These are phyloP conservation scores for Micronycteris hirsuta DNA, from an alignment of 2,113 vertebrate species.

Conservation along the genomic window DNA sequence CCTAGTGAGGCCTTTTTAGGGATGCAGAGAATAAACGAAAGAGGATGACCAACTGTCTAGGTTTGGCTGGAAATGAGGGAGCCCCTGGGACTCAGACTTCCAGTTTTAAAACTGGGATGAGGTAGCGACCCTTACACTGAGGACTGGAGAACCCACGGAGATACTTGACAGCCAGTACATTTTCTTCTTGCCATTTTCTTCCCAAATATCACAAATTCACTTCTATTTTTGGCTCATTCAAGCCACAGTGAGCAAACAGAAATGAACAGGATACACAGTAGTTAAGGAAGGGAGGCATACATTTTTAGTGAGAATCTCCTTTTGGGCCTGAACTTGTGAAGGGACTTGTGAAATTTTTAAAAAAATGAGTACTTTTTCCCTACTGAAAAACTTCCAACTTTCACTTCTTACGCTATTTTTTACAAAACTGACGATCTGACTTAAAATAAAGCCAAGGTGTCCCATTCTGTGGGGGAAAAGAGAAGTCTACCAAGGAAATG, in stretches of 20 bases:
- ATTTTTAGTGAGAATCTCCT: constrained; percentile 29
- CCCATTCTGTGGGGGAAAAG: not conserved
- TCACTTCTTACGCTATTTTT: constrained; percentile 38
- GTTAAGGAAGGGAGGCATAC: not conserved
- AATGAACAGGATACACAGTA: not conserved
- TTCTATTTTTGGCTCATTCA: constrained; percentile 6
- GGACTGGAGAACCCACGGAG: not conserved
- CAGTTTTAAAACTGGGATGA: constrained; percentile 24
- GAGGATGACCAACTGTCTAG: not conserved
- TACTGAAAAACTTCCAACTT: not conserved
- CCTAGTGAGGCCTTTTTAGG: not conserved
- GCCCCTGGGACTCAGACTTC: not conserved
- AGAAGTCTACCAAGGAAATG: not conserved
- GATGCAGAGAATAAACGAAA: not conserved
- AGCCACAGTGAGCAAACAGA: not conserved
- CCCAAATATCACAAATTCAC: not conserved
- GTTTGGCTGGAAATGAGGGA: not conserved
- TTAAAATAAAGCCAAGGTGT: constrained; percentile 8
- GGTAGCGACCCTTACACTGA: not conserved
- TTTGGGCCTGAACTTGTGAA: constrained; percentile 17
- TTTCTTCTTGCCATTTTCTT: not conserved
- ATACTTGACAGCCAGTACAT: not conserved
- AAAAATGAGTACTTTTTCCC: constrained; percentile 16
- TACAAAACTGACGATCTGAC: not conserved
- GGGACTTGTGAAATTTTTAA: not conserved